Conservation (phyloP, 1,140 invertebrate species). For the Dendrolimus punctatus region DNA sequence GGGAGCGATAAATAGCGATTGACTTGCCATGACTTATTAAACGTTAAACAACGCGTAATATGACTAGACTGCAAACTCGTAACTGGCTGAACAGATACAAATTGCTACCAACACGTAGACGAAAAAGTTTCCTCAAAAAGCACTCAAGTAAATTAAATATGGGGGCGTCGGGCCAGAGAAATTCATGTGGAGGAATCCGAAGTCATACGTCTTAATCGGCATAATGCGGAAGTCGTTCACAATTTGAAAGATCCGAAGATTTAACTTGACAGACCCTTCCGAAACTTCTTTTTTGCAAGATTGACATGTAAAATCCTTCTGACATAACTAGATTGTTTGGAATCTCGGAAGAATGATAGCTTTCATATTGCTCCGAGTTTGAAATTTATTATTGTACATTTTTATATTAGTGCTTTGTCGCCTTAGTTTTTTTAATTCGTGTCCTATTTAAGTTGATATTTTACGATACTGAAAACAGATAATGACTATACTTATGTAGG, state of each 20-base stretch:
- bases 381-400: too few species aligned
- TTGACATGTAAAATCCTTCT: slow-evolving; percentile 39
- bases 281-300: slow-evolving; percentile 23
- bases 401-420: too few species aligned
- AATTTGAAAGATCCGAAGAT: slow-evolving; percentile 42
- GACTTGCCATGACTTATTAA: slow-evolving; percentile 30
- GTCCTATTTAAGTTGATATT: too few species aligned
- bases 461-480: too few species aligned
- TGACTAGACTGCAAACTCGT: slow-evolving; percentile 29
- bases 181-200: slow-evolving; percentile 42
- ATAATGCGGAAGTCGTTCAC: slow-evolving; percentile 57
- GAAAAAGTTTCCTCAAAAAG: slow-evolving; percentile 58
- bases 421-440: too few species aligned
- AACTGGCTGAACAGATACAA: slow-evolving; percentile 56
- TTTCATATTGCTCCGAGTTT: too few species aligned
- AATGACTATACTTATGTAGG: too few species aligned
- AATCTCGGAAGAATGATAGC: not conserved
- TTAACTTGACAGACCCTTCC: slow-evolving; percentile 47
- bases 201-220: slow-evolving; percentile 70
- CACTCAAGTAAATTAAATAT: slow-evolving; percentile 70
- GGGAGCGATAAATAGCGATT: slow-evolving; percentile 8
- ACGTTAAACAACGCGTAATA: slow-evolving; percentile 37
- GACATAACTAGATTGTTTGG: slow-evolving; percentile 26
- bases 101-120: slow-evolving; percentile 47
- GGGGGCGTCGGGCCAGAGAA: slow-evolving; percentile 39